Evolutionary conservation across 2,797 vertebrate species (phyloP), one percentile per base, ranked within the genome.

Genomic region (Pampus argenteus): DNA sequence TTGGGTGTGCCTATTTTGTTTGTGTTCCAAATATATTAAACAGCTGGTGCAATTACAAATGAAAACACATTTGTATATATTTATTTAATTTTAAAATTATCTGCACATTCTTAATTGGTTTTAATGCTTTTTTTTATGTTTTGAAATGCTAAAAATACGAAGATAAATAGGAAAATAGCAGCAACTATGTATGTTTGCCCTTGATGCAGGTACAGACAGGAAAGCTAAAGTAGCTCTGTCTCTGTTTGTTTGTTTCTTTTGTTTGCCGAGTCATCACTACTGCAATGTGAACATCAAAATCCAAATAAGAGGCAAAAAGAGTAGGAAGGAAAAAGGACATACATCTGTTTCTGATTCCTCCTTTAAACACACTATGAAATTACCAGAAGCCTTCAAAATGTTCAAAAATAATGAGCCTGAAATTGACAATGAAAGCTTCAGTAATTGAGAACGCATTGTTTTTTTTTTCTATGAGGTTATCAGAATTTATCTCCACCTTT

Each of bases 181-280:
- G 40, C 10, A 62, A 25, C 47, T 51, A 15, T 15, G 31, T 66
- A 17, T 44, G 15, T 44, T 65, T 66, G 58, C 29, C 9, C 58
- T 61, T 55, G 31, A 76, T 20, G 54, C 23, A 29, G 48, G 70
- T 22, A 57, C 56, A 23, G 48, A 2, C 34, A 48, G 48, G 50
- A 54, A 56, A 38, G 9, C 20, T 66, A 2, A 64, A 56, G 38
- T 6, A 22, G 51, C 28, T 65, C 9, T 31, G 5, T 44, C 40
- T 44, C 5, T 40, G 13, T 14, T 36, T 36, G n/a, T 20, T 48
- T 36, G 26, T n/a, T 17, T 28, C 26, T 28, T 23, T 23, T n/a
- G 49, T 20, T 6, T 68, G 79, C 76, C 78, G 64, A 79, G 73
- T 82, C 76, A 76, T 85, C 66, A 65, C 45, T 60, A 28, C 45